Evolutionary conservation across 2,888 invertebrate species (phyloP).

Genomic region (Siphlonurus alternatus): DNA sequence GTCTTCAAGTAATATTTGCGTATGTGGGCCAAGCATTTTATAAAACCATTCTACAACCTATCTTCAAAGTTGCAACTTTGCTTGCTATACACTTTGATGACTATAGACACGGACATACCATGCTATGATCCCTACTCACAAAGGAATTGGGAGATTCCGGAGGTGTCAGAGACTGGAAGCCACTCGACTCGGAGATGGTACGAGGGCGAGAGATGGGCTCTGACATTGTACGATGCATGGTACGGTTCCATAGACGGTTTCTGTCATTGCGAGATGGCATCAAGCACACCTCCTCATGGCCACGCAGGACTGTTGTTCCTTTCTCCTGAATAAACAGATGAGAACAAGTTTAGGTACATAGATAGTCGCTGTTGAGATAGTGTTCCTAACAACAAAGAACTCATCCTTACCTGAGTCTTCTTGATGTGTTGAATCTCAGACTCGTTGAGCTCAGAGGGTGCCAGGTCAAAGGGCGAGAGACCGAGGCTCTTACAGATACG

Average conservation of each 20-base stretch:
- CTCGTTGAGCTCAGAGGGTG: conserved; percentile 22
- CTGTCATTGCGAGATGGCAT: conserved; percentile 21
- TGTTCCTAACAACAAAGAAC: background rate
- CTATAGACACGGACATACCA: too few species aligned
- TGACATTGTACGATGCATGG: conserved; percentile 9
- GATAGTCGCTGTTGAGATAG: too few species aligned
- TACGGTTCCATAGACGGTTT: conserved; percentile 11
- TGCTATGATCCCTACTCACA: too few species aligned
- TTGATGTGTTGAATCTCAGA: conserved; percentile 3
- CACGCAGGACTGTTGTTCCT: conserved; percentile 22
- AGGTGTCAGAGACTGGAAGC: background rate
- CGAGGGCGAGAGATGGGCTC: background rate
- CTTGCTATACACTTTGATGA: too few species aligned
- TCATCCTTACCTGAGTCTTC: conserved; percentile 5
- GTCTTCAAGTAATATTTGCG: too few species aligned
- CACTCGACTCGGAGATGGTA: conserved; percentile 12
- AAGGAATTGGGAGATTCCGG: background rate
- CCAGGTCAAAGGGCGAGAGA: conserved; percentile 33
- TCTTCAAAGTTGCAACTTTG: too few species aligned
- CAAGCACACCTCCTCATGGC: conserved; percentile 24
- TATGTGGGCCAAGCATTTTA: too few species aligned
- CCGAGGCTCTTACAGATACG: conserved; percentile 31
- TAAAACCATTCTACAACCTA: too few species aligned
- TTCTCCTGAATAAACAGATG: conserved; percentile 12
- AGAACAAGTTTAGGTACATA: too few species aligned